phyloP scores from a whole-genome alignment of 2,888 invertebrate genomes.

The Carterocephalus palaemon region DNA sequence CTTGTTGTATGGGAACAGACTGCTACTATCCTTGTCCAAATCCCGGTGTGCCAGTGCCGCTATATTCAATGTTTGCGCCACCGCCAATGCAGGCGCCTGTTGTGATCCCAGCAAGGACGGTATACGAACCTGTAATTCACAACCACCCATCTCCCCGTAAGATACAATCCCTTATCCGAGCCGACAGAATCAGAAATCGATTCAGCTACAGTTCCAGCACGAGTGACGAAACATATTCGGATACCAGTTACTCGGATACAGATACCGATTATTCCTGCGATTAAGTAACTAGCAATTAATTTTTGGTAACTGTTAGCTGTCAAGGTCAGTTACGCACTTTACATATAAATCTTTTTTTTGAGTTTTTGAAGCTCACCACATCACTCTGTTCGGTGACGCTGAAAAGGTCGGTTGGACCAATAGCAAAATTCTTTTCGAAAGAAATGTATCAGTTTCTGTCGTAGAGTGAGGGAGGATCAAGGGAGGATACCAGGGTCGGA shows the following conservation, averaged over 20 bases:
- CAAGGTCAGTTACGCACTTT: background rate
- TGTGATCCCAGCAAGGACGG: slow-evolving; percentile 45
- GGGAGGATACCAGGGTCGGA: no score
- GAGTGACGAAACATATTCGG: slow-evolving; percentile 27
- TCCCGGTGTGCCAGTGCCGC: background rate
- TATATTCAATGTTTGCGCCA: slow-evolving; percentile 29
- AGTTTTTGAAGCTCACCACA: no score
- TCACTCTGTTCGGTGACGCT: no score
- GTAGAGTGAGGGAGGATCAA: no score
- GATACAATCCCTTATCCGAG: slow-evolving; percentile 43
- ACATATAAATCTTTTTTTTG: no score
- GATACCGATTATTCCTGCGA: slow-evolving; percentile 30
- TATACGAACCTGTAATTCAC: slow-evolving; percentile 57
- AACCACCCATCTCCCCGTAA: slow-evolving; percentile 53
- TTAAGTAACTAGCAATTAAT: background rate
- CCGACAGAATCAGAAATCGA: slow-evolving; percentile 34
- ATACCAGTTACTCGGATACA: slow-evolving; percentile 25
- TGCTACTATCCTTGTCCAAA: slow-evolving; percentile 16
- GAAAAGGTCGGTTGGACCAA: no score
- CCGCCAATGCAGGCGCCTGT: slow-evolving; percentile 38
- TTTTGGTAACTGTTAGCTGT: background rate
- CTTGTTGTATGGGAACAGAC: slow-evolving; percentile 11
- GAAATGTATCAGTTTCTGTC: no score
- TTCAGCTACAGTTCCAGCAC: slow-evolving; percentile 18
- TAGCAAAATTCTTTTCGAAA: no score